Percentiles rank a stretch among this genome's conserved stretches.
These are phyloP conservation scores for Psylliodes chrysocephalus DNA, from an alignment of 2,888 invertebrate species.

Conservation along the genomic window DNA sequence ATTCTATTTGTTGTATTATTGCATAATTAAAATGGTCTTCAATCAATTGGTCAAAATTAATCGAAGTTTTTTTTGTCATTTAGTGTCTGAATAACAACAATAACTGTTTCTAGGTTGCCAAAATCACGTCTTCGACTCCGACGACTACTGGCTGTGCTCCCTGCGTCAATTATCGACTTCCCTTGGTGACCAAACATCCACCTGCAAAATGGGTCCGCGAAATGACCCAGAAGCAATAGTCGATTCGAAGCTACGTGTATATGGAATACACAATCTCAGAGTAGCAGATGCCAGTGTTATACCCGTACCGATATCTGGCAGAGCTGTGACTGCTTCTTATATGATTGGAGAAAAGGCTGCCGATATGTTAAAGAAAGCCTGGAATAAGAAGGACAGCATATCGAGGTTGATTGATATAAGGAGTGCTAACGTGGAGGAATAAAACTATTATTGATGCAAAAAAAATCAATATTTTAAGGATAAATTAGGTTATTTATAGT, in stretches of 20 bases:
- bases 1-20: too few relatives aligned
- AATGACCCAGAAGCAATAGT: slow-evolving; percentile 66
- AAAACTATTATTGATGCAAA: too few relatives aligned
- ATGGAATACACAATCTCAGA: slow-evolving; percentile 70
- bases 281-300: slow-evolving; percentile 78
- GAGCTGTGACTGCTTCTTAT: slow-evolving; percentile 74
- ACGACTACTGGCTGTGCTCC: slow-evolving; percentile 68
- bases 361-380: slow-evolving; percentile 70
- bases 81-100: too few relatives aligned
- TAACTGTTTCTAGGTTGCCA: slow-evolving; percentile 26
- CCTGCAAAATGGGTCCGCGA: slow-evolving; percentile 68
- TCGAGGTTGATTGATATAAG: neutral
- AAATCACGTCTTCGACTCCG: slow-evolving; percentile 60
- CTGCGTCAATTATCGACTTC: slow-evolving; percentile 56
- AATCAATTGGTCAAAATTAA: too few relatives aligned
- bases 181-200: slow-evolving; percentile 68
- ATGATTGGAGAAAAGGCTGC: slow-evolving; percentile 80
- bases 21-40: too few relatives aligned
- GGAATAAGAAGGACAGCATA: slow-evolving; percentile 54
- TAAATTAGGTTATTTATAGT: too few relatives aligned
- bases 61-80: too few relatives aligned
- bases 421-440: neutral
- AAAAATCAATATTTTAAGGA: too few relatives aligned
- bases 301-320: slow-evolving; percentile 73
- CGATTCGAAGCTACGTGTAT: slow-evolving; percentile 63